Percentiles rank a stretch among this genome's conserved stretches.
These are phyloP conservation scores for Caenorhabditis afra DNA, from an alignment of 2,888 invertebrate species.

Conservation along the genomic window DNA sequence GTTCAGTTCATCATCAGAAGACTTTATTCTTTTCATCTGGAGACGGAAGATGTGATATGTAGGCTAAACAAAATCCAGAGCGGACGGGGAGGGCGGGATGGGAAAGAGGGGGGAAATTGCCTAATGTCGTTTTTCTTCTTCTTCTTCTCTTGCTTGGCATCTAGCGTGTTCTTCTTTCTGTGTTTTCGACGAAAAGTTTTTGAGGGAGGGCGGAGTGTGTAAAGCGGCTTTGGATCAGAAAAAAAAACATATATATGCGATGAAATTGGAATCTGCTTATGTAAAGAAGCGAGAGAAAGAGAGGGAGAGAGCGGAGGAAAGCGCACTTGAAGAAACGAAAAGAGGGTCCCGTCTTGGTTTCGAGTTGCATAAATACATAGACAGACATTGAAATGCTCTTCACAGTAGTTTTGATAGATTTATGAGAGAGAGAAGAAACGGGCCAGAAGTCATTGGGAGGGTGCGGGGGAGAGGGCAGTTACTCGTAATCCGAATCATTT, in stretches of 20 bases:
- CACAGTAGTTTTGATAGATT: constrained; percentile 14
- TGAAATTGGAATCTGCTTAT: constrained; percentile 37
- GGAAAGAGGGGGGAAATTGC: constrained; percentile 1
- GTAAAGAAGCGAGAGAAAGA: constrained; percentile 22
- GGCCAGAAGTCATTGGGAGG: neutral
- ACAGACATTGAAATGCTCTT: neutral
- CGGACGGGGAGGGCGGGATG: neutral
- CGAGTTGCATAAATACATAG: constrained; percentile 5
- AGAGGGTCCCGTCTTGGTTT: constrained; percentile 21
- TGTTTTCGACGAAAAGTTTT: constrained; percentile 17
- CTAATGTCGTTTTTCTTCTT: too few relatives aligned
- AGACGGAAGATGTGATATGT: constrained; percentile 30
- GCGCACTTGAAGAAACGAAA: constrained; percentile 9
- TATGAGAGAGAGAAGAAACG: constrained; percentile 11
- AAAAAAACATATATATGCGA: constrained; percentile 36
- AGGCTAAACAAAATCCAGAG: constrained; percentile 18
- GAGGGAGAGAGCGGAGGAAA: constrained; percentile 7
- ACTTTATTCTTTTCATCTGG: too few relatives aligned
- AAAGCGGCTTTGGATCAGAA: constrained; percentile 36
- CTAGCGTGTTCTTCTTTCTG: constrained; percentile 39
- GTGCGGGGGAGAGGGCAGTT: constrained; percentile 15
- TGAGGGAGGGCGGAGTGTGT: constrained; percentile 22
- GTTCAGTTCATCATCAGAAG: constrained; percentile 20
- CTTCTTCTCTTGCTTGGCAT: neutral
- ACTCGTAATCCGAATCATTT: constrained; percentile 52